Evolutionary conservation across 2,797 vertebrate genomes (phyloP), one percentile per base, ranked within the genome.

Genomic region (Peromyscus eremicus): DNA sequence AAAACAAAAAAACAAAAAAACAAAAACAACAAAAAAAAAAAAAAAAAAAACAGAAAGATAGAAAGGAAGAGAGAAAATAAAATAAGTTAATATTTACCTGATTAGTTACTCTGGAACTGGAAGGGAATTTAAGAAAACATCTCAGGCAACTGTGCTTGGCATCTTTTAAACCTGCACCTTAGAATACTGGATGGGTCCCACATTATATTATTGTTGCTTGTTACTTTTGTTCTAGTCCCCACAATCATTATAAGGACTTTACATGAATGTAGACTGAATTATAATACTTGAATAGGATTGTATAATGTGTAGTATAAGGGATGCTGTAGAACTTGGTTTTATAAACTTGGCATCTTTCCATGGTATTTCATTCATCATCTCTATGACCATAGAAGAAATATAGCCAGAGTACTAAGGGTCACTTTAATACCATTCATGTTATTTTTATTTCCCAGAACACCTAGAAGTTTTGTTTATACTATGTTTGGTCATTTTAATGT

Each of bases 341-440:
- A 57, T 91, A 66, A 52, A 81, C 83, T 27, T 93, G 70, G 40
- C 85, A 91, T 93, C 34, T 89, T 96, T 25, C 11, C 23, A 32
- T 86, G 46, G 52, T 10, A 71, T 19, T 64, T 81, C 6, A 6
- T 93, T 87, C 80, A 89, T 91, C 88, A 75, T 92, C 52, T 91
- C 1, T n/a, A 66, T 77, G 76, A 92, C 29, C 37, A 37, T 83
- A 37, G 62, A 23, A n/a, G 12, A 70, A 68, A 49, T 5, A 94
- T 89, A 40, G 0, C 13, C 64, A 80, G 85, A 71, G 76, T 37
- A 86, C 43, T 16, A 52, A 52, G 11, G 83, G 32, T 32, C 37
- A 86, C 37, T 62, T 21, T 64, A 80, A 86, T 57, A 12, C 32
- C 14, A 66, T 10, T 16, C 23, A 57, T 13, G 21, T 32, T 29